Percentiles rank a stretch among this genome's conserved stretches.
Conservation (phyloP, 2,888 invertebrate species). For the Biston stratarius region DNA sequence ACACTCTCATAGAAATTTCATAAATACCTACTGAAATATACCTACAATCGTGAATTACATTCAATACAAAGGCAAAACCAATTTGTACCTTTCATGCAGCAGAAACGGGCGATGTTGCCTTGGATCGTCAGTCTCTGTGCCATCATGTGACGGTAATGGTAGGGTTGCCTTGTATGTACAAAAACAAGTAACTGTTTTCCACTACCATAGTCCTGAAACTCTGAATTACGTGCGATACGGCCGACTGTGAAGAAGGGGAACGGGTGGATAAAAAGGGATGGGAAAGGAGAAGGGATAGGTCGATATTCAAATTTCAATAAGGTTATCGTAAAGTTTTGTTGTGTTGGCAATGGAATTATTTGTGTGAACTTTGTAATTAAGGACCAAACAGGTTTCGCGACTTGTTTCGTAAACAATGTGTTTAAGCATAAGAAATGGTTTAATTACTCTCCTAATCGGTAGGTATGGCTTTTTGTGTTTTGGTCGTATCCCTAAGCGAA, state of each 20-base stretch:
- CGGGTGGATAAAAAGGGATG: constrained; percentile 32
- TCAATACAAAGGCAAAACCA: no score
- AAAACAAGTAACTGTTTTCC: constrained; percentile 37
- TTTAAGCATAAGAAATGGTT: neutral
- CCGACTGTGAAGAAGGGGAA: constrained; percentile 43
- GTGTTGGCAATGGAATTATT: constrained; percentile 26
- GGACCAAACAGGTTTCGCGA: constrained; percentile 8
- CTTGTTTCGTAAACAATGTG: constrained; percentile 8
- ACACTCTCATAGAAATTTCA: no score
- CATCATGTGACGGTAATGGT: no score
- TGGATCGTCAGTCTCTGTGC: neutral
- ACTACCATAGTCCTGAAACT: constrained; percentile 40
- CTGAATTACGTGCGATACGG: constrained; percentile 62
- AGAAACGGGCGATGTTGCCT: no score
- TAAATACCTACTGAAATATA: no score
- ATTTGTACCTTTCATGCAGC: no score
- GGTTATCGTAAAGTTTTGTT: constrained; percentile 40
- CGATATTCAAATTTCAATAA: constrained; percentile 72
- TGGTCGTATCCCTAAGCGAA: no score
- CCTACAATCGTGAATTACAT: no score
- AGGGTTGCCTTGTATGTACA: no score
- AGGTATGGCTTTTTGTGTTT: no score
- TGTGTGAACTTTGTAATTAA: constrained; percentile 21
- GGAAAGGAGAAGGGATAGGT: constrained; percentile 51
- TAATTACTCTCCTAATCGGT: neutral